A percentile compares a stretch with the other conserved stretches of the same genome.
phyloP scores from a whole-genome alignment of 2,888 invertebrate genomes.

The Ernsta delagoae region DNA sequence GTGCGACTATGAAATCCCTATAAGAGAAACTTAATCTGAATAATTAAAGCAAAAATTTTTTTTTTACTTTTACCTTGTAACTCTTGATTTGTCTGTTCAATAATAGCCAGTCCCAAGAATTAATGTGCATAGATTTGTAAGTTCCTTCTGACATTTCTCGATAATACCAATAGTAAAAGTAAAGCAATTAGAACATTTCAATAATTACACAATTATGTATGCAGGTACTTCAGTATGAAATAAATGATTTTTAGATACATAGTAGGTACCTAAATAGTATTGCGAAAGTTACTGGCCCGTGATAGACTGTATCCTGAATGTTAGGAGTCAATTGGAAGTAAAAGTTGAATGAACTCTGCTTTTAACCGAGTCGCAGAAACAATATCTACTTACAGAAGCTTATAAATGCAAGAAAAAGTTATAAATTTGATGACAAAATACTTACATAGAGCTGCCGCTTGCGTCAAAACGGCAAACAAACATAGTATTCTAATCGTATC shows the following conservation, averaged over 20 bases:
- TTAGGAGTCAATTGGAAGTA: not conserved
- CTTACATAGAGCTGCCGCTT: constrained; percentile 74
- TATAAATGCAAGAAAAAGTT: constrained; percentile 20
- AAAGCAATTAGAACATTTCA: no score
- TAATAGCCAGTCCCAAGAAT: no score
- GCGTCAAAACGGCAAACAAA: constrained; percentile 67
- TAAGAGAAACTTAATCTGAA: no score
- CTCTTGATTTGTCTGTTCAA: no score
- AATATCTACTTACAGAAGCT: constrained; percentile 32
- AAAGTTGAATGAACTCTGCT: constrained; percentile 56
- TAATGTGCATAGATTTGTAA: no score
- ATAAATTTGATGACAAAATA: constrained; percentile 47
- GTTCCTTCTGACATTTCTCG: no score
- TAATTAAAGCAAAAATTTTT: no score
- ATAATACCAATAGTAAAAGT: no score
- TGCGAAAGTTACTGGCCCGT: constrained; percentile 13
- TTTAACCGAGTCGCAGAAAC: constrained; percentile 33
- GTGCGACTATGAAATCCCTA: no score
- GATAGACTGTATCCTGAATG: constrained; percentile 19
- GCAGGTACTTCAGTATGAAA: not conserved
- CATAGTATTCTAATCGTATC: constrained; percentile 69
- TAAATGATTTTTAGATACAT: not conserved
- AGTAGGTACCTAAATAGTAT: not conserved
- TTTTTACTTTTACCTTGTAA: no score
- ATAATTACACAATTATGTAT: no score